A percentile compares a stretch with the other conserved stretches of the same genome.
phyloP scores from a whole-genome alignment of 2,888 invertebrate species.

The Hyles lineata region DNA sequence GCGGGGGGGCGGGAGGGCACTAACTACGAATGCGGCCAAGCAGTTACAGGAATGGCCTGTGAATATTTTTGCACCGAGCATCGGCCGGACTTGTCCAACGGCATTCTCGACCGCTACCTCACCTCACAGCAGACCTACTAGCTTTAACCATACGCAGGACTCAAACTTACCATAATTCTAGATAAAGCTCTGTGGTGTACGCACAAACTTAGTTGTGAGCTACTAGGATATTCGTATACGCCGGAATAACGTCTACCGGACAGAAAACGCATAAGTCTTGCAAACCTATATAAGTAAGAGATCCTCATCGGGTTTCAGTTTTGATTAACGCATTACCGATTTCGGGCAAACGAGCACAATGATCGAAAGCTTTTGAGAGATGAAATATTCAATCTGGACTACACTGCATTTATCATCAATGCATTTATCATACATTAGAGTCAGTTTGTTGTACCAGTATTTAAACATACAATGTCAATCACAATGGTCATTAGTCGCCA shows the following conservation, averaged over 20 bases:
- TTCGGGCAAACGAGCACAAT: no score
- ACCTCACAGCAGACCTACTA: slow-evolving; percentile 48
- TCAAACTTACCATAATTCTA: slow-evolving; percentile 20
- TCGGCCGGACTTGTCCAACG: slow-evolving; percentile 67
- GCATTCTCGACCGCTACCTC: slow-evolving; percentile 67
- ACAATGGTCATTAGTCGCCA: neutral
- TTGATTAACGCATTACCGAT: no score
- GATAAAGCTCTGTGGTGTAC: neutral
- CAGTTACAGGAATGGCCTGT: slow-evolving; percentile 62
- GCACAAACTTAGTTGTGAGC: neutral
- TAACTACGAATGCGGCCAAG: slow-evolving; percentile 52
- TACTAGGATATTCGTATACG: neutral
- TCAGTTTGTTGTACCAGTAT: no score
- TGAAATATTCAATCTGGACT: no score
- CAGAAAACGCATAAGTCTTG: neutral
- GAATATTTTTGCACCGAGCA: slow-evolving; percentile 66
- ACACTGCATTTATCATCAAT: no score
- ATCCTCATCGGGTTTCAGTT: no score
- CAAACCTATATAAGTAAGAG: no score
- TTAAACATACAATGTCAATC: neutral
- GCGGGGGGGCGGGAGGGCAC: neutral
- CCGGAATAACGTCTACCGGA: neutral
- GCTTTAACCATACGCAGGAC: slow-evolving; percentile 46
- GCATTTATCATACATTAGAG: no score
- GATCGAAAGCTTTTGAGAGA: no score